These are phyloP conservation scores for Macrosteles quadrilineatus DNA, from an alignment of 1,140 invertebrate species.

Conservation along the genomic window DNA sequence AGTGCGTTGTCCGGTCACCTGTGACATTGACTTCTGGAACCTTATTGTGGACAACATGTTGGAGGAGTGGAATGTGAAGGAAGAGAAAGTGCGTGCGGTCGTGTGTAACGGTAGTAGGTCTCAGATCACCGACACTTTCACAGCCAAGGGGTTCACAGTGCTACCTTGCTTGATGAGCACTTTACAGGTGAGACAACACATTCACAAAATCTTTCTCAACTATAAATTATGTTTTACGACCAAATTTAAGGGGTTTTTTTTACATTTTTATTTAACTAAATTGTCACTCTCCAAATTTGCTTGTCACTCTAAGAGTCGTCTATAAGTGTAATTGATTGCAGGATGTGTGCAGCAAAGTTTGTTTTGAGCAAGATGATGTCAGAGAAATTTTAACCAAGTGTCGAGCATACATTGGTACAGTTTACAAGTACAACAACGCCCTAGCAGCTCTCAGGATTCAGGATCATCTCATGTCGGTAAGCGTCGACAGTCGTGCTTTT, in stretches of 20 bases:
- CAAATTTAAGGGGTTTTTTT: no score
- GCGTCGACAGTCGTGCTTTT: no score
- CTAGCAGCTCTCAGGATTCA: conserved; percentile 49
- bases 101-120: conserved; percentile 50
- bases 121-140: conserved; percentile 49
- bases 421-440: conserved; percentile 48
- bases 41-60: conserved; percentile 50
- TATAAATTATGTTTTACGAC: no score
- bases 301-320: no score
- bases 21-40: conserved; percentile 49
- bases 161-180: conserved; percentile 55
- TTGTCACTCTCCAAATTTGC: no score
- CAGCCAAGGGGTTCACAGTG: conserved; percentile 47
- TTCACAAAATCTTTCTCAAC: no score
- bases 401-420: conserved; percentile 51
- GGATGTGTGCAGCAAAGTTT: conserved; percentile 51
- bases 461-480: conserved; percentile 53
- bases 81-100: conserved; percentile 53
- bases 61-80: conserved; percentile 52
- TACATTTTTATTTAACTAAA: no score
- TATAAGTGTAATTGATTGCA: no score
- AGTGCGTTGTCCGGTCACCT: conserved; percentile 36
- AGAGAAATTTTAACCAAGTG: conserved; percentile 51
- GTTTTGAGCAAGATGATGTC: conserved; percentile 53
- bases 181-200: conserved; percentile 52